Base-by-base conservation (phyloP, 2,888 invertebrate species). In the Seira sanloemensis region DNA sequence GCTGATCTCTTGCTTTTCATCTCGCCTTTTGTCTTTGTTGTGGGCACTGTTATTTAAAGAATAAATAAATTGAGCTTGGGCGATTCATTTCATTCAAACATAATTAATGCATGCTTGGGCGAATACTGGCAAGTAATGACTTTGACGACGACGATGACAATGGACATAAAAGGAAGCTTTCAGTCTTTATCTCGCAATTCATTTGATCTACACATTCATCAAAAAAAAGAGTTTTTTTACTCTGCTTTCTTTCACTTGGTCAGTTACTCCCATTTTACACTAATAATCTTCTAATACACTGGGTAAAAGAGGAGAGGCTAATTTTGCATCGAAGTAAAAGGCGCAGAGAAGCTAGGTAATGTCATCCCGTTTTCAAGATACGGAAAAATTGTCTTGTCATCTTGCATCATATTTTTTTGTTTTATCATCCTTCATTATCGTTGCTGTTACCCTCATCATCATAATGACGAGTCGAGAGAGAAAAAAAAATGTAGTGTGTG, bases 131-230 rank as follows among this genome's bases (percentile, higher is more conserved):
- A n/a, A n/a, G n/a, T n/a, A n/a, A 72, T 25, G 58, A 50, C 1
- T 12, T 25, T 23, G 25, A 50, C 25, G 19, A 50, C 26, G 72
- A 72, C 9, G 74, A 74, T 74, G 74, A 74, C 65, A 62, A 74
- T 27, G 74, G 62, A 74, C 19, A 62, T 27, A 23, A 71, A 50
- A 50, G n/a, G 24, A 16, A 21, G 1, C 9, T 18, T 27, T 7
- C 46, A 19, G 46, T 19, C 54, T 67, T 77, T 54, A 77, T 50
- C 68, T 68, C 24, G 26, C 78, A 25, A 71, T 71, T 78, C 78
- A 71, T 71, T 46, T 37, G 69, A 69, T 71, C 37, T 68, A 78
- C 16, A 71, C 62, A 78, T 78, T 78, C 69, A 78, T 67, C 78
- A 69, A 18, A 74, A 74, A n/a, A n/a, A n/a, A n/a, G n/a, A n/a